These are phyloP conservation scores for Archilochus colubris DNA, from an alignment of 2,113 vertebrate genomes.

Conservation along the genomic window DNA sequence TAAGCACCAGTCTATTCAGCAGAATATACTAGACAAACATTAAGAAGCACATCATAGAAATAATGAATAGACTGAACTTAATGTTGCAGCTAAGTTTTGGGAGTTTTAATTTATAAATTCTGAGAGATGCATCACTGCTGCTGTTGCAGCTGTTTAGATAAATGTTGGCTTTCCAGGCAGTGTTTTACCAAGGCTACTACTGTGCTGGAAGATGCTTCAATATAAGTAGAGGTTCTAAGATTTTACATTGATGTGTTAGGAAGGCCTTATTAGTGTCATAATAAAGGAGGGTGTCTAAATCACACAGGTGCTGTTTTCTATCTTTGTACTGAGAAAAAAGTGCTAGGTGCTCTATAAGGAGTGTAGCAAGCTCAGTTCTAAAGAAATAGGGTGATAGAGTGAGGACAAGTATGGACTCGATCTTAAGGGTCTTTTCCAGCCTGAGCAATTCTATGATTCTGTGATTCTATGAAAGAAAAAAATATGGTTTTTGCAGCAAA, in stretches of 20 bases:
- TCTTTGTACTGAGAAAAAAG: neutral
- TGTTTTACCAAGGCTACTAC: neutral
- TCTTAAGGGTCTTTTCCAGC: too few relatives aligned
- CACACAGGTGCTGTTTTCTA: neutral
- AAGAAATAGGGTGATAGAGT: neutral
- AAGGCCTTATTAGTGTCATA: neutral
- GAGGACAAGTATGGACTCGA: too few relatives aligned
- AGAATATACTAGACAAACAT: neutral
- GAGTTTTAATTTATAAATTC: neutral
- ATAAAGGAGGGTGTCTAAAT: neutral
- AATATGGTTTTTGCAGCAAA: neutral
- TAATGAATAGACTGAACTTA: neutral
- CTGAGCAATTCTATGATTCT: too few relatives aligned
- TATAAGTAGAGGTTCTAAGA: neutral
- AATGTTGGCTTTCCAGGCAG: neutral
- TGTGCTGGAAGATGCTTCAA: neutral
- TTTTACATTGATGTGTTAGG: neutral
- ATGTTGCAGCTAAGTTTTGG: neutral
- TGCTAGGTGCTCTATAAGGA: neutral
- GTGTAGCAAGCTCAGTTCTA: neutral
- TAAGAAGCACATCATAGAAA: neutral
- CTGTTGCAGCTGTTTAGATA: constrained; percentile 32
- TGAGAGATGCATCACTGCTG: neutral
- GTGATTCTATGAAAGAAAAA: neutral
- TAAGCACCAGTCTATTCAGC: neutral